These are phyloP conservation scores for Plebejus anna DNA, from an alignment of 2,888 invertebrate species.

Conservation along the genomic window DNA sequence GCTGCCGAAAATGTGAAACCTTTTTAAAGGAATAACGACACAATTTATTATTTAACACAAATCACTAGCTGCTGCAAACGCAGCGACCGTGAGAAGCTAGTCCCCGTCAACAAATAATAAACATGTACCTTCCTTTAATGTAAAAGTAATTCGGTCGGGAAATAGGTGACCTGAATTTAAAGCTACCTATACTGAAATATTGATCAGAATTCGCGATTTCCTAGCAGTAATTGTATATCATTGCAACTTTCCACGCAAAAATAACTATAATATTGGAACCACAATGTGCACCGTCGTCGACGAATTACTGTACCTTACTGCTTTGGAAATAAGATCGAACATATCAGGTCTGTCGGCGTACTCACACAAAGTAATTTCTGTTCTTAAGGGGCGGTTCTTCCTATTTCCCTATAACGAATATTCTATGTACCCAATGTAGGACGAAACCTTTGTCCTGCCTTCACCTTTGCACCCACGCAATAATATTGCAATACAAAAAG, in stretches of 20 bases:
- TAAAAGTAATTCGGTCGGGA: conserved; percentile 3
- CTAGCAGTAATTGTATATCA: conserved; percentile 1
- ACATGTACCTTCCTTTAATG: background rate
- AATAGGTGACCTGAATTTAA: conserved; percentile 35
- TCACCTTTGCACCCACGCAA: background rate
- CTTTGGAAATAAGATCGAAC: background rate
- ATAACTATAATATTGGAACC: background rate
- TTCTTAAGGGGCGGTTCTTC: background rate
- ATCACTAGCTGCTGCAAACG: background rate
- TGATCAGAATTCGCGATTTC: conserved; percentile 33
- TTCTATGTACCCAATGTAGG: background rate
- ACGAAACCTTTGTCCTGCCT: conserved; percentile 7
- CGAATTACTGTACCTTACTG: background rate
- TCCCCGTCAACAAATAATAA: background rate
- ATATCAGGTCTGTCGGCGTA: background rate
- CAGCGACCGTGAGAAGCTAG: background rate
- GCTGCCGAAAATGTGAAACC: background rate
- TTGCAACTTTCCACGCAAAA: background rate
- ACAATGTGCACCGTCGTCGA: background rate
- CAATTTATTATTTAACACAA: background rate
- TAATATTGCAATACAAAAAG: background rate
- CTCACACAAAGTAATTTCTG: background rate
- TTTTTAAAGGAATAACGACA: background rate
- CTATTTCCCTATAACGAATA: background rate
- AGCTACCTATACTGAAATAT: conserved; percentile 39